Evolutionary conservation across 2,797 vertebrate genomes (phyloP).

Genomic region (Onychomys torridus): DNA sequence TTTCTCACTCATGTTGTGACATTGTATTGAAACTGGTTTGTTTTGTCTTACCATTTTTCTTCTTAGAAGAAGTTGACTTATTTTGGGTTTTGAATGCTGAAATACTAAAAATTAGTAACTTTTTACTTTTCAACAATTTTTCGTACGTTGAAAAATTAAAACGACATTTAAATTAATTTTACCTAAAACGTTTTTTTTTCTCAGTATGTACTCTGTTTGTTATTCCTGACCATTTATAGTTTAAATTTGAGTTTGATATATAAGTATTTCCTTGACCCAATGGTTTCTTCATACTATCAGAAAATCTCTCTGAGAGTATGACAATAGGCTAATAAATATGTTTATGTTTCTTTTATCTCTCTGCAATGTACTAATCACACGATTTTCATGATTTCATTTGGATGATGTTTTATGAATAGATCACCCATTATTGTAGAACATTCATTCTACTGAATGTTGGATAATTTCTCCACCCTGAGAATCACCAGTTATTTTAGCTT

Average conservation of each 20-base stretch:
- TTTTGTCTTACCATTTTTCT: not conserved
- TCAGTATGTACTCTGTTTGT: not conserved
- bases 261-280: not conserved
- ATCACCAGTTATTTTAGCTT: not conserved
- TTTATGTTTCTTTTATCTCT: not conserved
- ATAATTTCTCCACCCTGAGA: not conserved
- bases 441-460: not conserved
- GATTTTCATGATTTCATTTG: not conserved
- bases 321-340: not conserved
- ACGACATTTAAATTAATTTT: not conserved
- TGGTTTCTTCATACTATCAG: not conserved
- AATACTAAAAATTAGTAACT: constrained; percentile 4
- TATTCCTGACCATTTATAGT: not conserved
- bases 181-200: not conserved
- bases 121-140: not conserved
- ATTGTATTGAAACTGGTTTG: not conserved
- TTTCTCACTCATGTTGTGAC: not conserved
- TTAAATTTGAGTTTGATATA: not conserved
- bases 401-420: constrained; percentile 25
- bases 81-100: not conserved
- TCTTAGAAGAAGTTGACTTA: not conserved
- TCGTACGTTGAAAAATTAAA: not conserved
- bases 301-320: not conserved
- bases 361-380: not conserved
- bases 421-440: not conserved